Evolutionary conservation across 2,888 invertebrate species (phyloP), one percentile per base, ranked within the genome.

Genomic region (Mythimna impura): DNA sequence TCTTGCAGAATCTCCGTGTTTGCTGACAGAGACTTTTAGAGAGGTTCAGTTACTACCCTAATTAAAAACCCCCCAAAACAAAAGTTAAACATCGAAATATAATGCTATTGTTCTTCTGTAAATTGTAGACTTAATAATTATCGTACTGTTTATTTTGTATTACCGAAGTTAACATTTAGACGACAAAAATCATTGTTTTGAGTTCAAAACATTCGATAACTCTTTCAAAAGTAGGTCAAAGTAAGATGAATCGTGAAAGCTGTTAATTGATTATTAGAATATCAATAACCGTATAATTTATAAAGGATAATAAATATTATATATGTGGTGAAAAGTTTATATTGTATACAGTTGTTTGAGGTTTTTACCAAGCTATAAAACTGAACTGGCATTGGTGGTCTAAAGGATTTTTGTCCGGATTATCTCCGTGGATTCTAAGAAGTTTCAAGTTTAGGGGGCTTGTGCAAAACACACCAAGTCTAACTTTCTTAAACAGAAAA

Each of bases 401-500:
- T 63, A 67, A 74, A 69, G 52, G 57, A 71, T 67, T 78, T 63
- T 76, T 66, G 69, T 73, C 3, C 30, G 70, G 66, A 83, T 80
- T 77, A 79, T 66, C 60, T 67, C 60, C 63, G 43, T 47, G 55
- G 34, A 71, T 78, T 85, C 76, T 65, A 58, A 69, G 72, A 63
- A 72, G 57, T 65, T 55, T 74, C 62, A 76, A 84, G 61, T 74
- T 84, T 74, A 34, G 66, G 67, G 30, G 60, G 67, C 50, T 73
- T 76, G 79, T 75, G 64, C 72, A 79, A 83, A 78, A 84, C 68
- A 80, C 64, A 60, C 66, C 72, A 81, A 73, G 72, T 82, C 66
- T 73, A 86, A 86, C 84, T 83, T 85, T 84, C 71, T 76, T 81
- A 54, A 73, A 86, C 87, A 84, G 82, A 80, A 84, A 84, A 85